Evolutionary conservation across 2,888 invertebrate species (phyloP).

Genomic region (Caenorhabditis sp.): DNA sequence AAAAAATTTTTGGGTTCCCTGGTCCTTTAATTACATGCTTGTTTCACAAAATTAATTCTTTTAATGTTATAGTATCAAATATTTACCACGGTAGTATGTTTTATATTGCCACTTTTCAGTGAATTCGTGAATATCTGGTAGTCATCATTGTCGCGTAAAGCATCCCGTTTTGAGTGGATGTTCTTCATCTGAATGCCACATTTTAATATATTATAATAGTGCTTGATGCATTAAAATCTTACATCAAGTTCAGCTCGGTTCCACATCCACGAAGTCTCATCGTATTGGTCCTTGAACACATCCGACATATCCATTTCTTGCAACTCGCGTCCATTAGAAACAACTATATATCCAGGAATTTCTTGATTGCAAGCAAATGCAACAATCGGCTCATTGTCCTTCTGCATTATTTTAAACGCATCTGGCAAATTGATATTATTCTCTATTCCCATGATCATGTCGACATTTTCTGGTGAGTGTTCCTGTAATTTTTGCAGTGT

Average conservation of each 20-base stretch:
- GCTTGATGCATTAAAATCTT: constrained; percentile 81
- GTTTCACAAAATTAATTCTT: too few relatives aligned
- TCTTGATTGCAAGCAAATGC: constrained; percentile 87
- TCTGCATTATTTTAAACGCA: constrained; percentile 95
- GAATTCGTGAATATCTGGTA: constrained; percentile 73
- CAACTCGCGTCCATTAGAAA: constrained; percentile 95
- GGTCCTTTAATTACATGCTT: too few relatives aligned
- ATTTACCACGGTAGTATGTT: constrained; percentile 66
- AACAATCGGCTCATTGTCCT: constrained; percentile 97
- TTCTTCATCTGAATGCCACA: constrained; percentile 58
- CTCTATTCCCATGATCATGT: constrained; percentile 43
- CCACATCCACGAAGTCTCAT: constrained; percentile 87
- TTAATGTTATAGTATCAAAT: constrained; percentile 5
- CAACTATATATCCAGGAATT: constrained; percentile 86
- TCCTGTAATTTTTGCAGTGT: too few relatives aligned
- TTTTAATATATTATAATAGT: too few relatives aligned
- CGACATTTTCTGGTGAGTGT: constrained; percentile 21
- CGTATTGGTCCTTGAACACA: constrained; percentile 87
- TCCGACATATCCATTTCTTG: constrained; percentile 97
- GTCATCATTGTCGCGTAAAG: constrained; percentile 78
- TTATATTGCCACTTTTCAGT: constrained; percentile 1
- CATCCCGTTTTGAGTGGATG: constrained; percentile 50
- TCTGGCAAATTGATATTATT: constrained; percentile 81
- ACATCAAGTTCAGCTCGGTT: constrained; percentile 98
- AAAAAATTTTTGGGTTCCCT: too few relatives aligned